These are phyloP conservation scores for Pseudorasbora parva DNA, from an alignment of 2,113 vertebrate genomes.

Conservation along the genomic window DNA sequence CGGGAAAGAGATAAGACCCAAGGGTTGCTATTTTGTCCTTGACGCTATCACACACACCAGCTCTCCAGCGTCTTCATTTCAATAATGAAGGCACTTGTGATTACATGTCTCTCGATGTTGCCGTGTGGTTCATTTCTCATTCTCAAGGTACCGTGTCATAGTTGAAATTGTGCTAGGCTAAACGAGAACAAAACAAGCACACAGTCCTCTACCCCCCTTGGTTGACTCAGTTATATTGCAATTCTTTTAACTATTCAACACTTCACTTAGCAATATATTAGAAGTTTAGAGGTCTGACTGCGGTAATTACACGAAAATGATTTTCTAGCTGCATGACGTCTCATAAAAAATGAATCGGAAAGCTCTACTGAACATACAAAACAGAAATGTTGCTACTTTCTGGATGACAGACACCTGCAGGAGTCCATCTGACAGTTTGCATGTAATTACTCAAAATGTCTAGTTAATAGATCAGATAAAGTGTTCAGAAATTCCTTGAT, in stretches of 20 bases:
- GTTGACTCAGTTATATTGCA: background rate
- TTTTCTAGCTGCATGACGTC: slow-evolving; percentile 21
- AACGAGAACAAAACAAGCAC: background rate
- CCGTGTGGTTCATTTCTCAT: background rate
- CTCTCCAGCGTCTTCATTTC: slow-evolving; percentile 51
- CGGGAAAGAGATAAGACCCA: slow-evolving; percentile 50
- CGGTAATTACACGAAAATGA: slow-evolving; percentile 1
- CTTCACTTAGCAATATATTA: slow-evolving; percentile 32
- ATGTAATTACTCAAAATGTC: slow-evolving; percentile 23
- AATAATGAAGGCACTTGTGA: slow-evolving; percentile 55
- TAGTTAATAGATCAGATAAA: slow-evolving; percentile 72
- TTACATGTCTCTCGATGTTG: slow-evolving; percentile 19
- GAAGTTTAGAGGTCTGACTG: slow-evolving; percentile 22
- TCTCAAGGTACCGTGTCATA: slow-evolving; percentile 29
- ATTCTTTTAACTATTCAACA: slow-evolving; percentile 16
- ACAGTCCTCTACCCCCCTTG: background rate
- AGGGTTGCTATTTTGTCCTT: slow-evolving; percentile 59
- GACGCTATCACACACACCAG: slow-evolving; percentile 55
- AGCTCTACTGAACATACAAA: background rate
- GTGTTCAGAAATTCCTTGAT: background rate
- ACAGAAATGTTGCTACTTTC: background rate
- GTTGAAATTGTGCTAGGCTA: slow-evolving; percentile 5
- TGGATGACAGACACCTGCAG: slow-evolving; percentile 23
- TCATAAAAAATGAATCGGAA: background rate
- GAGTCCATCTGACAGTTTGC: background rate